These are phyloP conservation scores for Pterocles burchelli DNA, from an alignment of 2,113 vertebrate genomes.

Conservation along the genomic window DNA sequence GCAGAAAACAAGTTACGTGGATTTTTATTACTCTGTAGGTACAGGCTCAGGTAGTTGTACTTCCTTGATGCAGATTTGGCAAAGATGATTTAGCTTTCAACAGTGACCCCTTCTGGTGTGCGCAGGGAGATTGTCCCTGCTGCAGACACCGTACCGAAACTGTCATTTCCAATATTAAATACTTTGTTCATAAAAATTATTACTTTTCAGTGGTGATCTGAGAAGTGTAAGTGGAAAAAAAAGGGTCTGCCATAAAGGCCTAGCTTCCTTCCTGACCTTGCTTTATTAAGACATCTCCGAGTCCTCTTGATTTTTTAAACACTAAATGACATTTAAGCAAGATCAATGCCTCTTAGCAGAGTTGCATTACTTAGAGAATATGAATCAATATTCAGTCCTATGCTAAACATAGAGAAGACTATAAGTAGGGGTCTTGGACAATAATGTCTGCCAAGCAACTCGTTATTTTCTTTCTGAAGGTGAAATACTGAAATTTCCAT, in stretches of 20 bases:
- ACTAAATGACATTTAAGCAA: neutral
- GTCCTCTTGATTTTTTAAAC: neutral
- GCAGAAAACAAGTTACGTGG: neutral
- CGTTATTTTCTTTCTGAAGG: neutral
- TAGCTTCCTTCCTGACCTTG: neutral
- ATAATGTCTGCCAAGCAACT: neutral
- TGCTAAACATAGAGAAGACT: neutral
- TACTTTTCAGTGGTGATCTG: neutral
- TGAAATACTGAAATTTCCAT: neutral
- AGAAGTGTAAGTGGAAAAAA: neutral
- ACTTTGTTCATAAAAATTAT: neutral
- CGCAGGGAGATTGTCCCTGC: accelerated
- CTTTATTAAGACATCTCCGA: neutral
- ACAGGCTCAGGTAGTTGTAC: neutral
- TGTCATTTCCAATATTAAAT: neutral
- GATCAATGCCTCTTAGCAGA: conserved; percentile 39
- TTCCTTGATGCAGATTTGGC: neutral
- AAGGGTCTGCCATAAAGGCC: neutral
- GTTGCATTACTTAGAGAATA: conserved; percentile 4
- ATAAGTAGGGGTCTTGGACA: neutral
- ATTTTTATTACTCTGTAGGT: neutral
- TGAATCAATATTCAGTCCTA: neutral
- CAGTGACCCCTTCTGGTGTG: conserved; percentile 42
- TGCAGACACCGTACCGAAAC: accelerated
- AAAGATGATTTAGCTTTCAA: conserved; percentile 31